Evolutionary conservation across 2,113 vertebrate genomes (phyloP), one percentile per base, ranked within the genome.

Genomic region (Psilopsiagon aurifrons): DNA sequence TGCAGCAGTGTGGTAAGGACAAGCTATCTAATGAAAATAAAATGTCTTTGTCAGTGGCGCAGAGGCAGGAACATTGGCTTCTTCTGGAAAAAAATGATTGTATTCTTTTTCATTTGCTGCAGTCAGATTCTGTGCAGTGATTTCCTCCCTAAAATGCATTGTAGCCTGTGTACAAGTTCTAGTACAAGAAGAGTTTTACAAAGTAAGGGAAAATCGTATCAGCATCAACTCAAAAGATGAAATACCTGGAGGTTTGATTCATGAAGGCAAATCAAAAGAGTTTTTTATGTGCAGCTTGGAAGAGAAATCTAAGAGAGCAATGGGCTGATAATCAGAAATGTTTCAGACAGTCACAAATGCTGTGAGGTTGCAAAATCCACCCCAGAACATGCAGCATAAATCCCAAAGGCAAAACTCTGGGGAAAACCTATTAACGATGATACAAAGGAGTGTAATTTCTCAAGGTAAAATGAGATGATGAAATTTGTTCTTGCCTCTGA

Each of bases 401-500:
- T 70, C 63, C 78, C 31, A 19, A 24, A 73, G 35, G 75, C 57
- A 76, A 92, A 80, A 28, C 43, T 74, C 77, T 37, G 55, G 59
- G 37, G 83, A 67, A 76, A 79, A 80, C 17, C 13, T 79, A 80
- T 86, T 94, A 59, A 74, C 85, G 71, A 55, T 83, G 79, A 59
- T 86, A 83, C 51, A 88, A 85, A 80, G 33, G 55, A 86, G 59
- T 33, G n/a, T 66, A 44, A 88, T 77, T 94, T 90, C 62, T 83
- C 3, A 2, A 92, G 82, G 83, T 86, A 33, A 68, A 83, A 86
- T 19, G 90, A 92, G 85, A 88, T 92, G 78, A 86, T 88, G 85
- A 91, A 93, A 94, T 94, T 83, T 47, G 27, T 64, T 90, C 80
- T 70, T 71, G 81, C 57, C 60, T 67, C 22, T 96, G 95, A 95